Evolutionary conservation across 1,140 invertebrate species (phyloP).

Genomic region (Cherax quadricarinatus): DNA sequence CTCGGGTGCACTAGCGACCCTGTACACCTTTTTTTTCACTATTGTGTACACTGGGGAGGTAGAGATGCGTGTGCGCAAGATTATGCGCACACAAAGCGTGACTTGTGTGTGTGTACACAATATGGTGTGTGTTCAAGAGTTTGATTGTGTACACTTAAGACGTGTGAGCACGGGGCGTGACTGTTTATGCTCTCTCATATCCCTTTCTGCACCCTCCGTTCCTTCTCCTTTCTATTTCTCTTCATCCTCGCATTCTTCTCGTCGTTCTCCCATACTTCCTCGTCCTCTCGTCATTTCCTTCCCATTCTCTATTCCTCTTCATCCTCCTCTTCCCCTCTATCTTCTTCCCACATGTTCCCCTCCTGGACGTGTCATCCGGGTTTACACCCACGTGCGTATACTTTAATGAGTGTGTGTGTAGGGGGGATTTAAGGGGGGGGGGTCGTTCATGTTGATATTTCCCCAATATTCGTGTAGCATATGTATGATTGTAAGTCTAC

Average conservation of each 20-base stretch:
- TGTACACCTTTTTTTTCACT: no score
- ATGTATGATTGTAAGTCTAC: no score
- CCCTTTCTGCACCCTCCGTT: background rate
- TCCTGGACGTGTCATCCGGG: background rate
- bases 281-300: no score
- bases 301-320: no score
- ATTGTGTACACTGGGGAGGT: background rate
- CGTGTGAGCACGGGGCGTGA: constrained; percentile 23
- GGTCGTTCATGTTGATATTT: no score
- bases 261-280: no score
- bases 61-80: background rate
- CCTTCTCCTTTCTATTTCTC: no score
- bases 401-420: background rate
- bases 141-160: constrained; percentile 23
- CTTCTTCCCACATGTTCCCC: background rate
- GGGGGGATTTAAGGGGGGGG: no score
- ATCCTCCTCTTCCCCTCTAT: no score
- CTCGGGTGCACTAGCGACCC: no score
- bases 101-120: constrained; percentile 30
- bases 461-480: no score
- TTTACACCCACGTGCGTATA: background rate
- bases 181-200: background rate
- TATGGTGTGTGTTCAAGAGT: constrained; percentile 33
- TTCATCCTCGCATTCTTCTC: no score
- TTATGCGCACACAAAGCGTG: constrained; percentile 28